Percentiles rank a stretch among this genome's conserved stretches.
Conservation (phyloP, 2,888 invertebrate genomes). For the Aphidius colemani region DNA sequence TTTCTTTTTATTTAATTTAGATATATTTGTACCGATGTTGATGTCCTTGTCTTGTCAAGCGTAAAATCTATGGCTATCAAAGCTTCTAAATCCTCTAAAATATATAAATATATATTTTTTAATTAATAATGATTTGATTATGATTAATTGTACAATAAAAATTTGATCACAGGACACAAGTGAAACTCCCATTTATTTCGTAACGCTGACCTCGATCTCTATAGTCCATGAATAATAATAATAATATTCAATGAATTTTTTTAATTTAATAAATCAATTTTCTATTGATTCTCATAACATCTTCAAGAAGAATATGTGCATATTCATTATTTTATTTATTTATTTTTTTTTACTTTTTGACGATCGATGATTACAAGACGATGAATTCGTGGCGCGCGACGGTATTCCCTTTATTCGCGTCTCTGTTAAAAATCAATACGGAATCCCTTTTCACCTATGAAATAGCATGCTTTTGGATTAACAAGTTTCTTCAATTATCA, state of each 20-base stretch:
- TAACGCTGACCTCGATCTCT: conserved; percentile 38
- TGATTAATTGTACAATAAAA: conserved; percentile 24
- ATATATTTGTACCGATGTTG: background rate
- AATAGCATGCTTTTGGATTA: background rate
- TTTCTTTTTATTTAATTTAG: conserved; percentile 7
- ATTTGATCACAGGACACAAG: conserved; percentile 20
- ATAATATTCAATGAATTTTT: conserved; percentile 5
- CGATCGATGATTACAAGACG: conserved; percentile 35
- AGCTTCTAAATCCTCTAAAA: background rate
- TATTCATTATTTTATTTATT: background rate
- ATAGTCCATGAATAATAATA: conserved; percentile 27
- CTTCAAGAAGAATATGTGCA: background rate
- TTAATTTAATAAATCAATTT: too few relatives aligned
- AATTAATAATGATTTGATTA: background rate
- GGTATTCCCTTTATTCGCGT: conserved; percentile 29
- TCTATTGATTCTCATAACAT: background rate
- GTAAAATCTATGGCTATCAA: conserved; percentile 6
- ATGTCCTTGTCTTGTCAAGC: background rate
- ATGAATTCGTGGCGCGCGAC: conserved; percentile 41
- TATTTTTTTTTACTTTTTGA: conserved; percentile 30
- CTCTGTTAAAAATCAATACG: conserved; percentile 55
- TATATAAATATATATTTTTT: too few relatives aligned
- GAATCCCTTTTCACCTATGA: conserved; percentile 48
- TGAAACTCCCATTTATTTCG: conserved; percentile 34
- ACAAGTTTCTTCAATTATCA: conserved; percentile 2